Conservation (phyloP, 1,140 invertebrate species). For the Glossosoma conforme region DNA sequence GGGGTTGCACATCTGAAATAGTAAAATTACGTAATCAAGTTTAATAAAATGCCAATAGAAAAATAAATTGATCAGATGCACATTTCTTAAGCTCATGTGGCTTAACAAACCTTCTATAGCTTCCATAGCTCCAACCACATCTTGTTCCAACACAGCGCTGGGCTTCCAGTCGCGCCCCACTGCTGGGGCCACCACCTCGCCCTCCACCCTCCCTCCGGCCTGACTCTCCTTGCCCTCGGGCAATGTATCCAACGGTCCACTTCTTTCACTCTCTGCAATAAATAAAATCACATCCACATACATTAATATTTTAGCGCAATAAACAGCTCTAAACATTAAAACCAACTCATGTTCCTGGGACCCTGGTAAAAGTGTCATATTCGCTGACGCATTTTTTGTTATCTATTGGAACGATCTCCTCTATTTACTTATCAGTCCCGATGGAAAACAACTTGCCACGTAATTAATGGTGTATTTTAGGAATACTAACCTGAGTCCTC, state of each 20-base stretch:
- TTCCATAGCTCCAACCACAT: conserved; percentile 79
- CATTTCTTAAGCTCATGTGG: background rate
- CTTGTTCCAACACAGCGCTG: conserved; percentile 68
- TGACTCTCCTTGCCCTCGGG: conserved; percentile 53
- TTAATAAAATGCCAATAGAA: too few relatives aligned
- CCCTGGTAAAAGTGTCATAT: too few relatives aligned
- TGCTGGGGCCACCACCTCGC: background rate
- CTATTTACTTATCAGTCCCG: too few relatives aligned
- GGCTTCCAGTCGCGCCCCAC: conserved; percentile 65
- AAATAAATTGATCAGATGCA: too few relatives aligned
- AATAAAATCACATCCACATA: too few relatives aligned
- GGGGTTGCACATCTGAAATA: conserved; percentile 63
- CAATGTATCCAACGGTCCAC: conserved; percentile 61
- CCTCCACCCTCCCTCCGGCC: background rate
- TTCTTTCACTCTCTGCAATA: conserved; percentile 65
- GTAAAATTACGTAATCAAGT: too few relatives aligned
- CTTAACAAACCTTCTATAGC: conserved; percentile 68
- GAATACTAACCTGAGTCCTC: conserved; percentile 78
- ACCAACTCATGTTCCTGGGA: too few relatives aligned
- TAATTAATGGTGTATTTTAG: too few relatives aligned
- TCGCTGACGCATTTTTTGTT: too few relatives aligned
- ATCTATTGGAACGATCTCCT: too few relatives aligned
- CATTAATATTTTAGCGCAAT: too few relatives aligned
- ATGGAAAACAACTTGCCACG: conserved; percentile 10
- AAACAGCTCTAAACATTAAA: too few relatives aligned